Conservation (phyloP, 2,888 invertebrate species). For the Hofmannophila pseudospretella region DNA sequence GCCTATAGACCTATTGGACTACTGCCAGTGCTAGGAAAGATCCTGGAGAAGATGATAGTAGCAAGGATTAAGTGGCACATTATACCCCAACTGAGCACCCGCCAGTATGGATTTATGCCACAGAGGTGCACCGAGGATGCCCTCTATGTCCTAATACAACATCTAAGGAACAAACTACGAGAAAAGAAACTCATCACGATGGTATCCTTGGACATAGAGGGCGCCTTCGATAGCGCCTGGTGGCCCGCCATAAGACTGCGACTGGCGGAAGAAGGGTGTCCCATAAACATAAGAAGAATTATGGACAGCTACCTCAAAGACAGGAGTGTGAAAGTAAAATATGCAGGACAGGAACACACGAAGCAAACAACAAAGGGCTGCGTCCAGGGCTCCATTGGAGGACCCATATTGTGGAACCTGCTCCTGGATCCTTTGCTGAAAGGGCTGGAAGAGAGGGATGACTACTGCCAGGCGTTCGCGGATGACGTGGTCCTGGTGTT, state of each 20-base stretch:
- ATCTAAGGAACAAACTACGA: no score
- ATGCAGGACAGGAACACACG: background rate
- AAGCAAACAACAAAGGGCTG: no score
- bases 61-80: background rate
- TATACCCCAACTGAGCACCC: background rate
- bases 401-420: no score
- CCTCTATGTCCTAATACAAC: no score
- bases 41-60: background rate
- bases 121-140: no score
- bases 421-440: no score
- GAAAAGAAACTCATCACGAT: no score
- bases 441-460: no score
- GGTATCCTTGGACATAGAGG: conserved; percentile 1
- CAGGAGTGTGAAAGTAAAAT: background rate
- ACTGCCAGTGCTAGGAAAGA: background rate
- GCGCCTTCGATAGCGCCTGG: background rate
- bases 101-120: conserved; percentile 10
- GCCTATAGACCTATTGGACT: background rate
- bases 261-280: background rate
- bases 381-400: no score
- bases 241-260: background rate
- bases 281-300: background rate
- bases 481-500: no score
- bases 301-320: background rate
- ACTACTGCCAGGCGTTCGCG: no score